These are phyloP conservation scores for Formicarius rufipectus DNA, from an alignment of 2,113 vertebrate genomes.

Conservation along the genomic window DNA sequence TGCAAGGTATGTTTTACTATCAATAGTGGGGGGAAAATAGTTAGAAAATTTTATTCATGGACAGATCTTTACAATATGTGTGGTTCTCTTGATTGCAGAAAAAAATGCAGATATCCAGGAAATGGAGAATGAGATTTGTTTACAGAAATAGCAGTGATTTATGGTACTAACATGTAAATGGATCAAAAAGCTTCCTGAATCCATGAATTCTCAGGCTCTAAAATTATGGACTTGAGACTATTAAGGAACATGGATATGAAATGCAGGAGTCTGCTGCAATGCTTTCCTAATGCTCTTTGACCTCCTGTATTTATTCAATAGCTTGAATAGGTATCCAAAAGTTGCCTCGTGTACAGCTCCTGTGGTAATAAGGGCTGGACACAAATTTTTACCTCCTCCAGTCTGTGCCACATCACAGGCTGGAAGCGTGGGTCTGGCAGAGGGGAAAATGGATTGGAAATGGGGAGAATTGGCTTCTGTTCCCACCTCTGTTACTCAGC, in stretches of 20 bases:
- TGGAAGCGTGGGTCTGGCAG: neutral
- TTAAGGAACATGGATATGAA: neutral
- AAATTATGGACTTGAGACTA: neutral
- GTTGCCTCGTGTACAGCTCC: neutral
- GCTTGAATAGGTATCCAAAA: neutral
- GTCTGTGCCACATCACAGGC: neutral
- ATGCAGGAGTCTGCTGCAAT: neutral
- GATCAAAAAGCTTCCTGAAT: slow-evolving; percentile 3
- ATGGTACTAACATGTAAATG: neutral
- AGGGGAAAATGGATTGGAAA: neutral
- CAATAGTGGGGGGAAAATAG: neutral
- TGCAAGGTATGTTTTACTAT: neutral
- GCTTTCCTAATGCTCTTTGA: neutral
- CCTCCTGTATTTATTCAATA: neutral
- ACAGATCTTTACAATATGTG: neutral
- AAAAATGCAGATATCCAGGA: neutral
- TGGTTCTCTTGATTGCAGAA: neutral
- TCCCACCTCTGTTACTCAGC: neutral
- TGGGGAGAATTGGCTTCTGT: neutral
- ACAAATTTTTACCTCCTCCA: neutral
- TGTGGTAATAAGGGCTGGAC: neutral
- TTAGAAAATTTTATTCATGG: neutral
- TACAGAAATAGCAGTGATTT: neutral
- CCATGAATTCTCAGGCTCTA: neutral
- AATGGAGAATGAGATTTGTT: neutral